Evolutionary conservation across 2,888 invertebrate genomes (phyloP), one percentile per base, ranked within the genome.

Genomic region (Dascillus cervinus): DNA sequence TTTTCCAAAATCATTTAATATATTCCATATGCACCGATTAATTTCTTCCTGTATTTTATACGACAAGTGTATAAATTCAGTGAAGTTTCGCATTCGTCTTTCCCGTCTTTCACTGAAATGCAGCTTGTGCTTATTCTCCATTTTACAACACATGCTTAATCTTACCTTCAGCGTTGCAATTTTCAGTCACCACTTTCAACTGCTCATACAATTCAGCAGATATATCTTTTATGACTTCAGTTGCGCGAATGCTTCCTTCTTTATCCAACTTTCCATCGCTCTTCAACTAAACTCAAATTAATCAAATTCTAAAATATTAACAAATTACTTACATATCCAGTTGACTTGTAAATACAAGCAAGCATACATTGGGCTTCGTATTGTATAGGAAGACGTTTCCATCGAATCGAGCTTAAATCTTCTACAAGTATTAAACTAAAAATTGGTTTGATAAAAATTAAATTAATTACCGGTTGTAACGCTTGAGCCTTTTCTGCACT

Each of bases 161-260:
- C 17, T 17, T 17, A 17, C 17, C 17, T 17, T 17, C 17, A 17
- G 4, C 17, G 5, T 6, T 17, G 8, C 17, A 17, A 8, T 6
- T 17, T 17, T 17, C 17, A 17, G 17, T 8, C 4, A 17, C 17
- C 8, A 6, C 8, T 17, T 17, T 17, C 8, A 4, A 4, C 8
- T 17, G 4, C 5, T 4, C 8, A 17, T 17, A 27, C 39, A 60
- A 60, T 0, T 48, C 46, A 1, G 56, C 33, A 12, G 68, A 59
- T n/a, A 60, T 60, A 1, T 47, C 39, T 34, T 65, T 64, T 21
- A 66, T 59, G 11, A 58, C 55, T 6, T 57, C 55, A 0, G 56
- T 42, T 29, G 62, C 46, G 32, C 56, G 56, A 6, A 51, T 41
- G 1, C 64, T 59, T n/a, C 50, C 54, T 3, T 59, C 61, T 6